phyloP scores from a whole-genome alignment of 2,888 invertebrate species.

The Apotomis turbidana region DNA sequence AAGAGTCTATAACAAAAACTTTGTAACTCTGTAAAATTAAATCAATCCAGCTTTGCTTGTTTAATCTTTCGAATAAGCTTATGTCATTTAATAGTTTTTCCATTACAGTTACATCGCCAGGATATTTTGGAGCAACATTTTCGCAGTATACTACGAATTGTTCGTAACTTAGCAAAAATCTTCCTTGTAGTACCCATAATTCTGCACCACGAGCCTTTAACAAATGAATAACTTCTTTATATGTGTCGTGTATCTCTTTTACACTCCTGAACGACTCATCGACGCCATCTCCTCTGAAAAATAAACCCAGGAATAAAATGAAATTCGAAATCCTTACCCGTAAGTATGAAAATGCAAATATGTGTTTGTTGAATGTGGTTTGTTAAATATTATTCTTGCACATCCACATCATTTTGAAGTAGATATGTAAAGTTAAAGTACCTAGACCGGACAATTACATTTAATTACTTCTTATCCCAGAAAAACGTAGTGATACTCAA shows the following conservation, averaged over 20 bases:
- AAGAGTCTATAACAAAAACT: constrained; percentile 78
- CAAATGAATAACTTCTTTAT: constrained; percentile 67
- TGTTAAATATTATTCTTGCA: too few species aligned
- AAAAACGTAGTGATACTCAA: too few species aligned
- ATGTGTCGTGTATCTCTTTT: constrained; percentile 73
- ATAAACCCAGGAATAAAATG: constrained; percentile 18
- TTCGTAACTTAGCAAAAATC: constrained; percentile 69
- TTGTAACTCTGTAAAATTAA: constrained; percentile 85
- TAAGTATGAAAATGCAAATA: neutral
- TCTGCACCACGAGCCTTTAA: constrained; percentile 68
- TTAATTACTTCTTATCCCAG: too few species aligned
- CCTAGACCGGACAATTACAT: too few species aligned
- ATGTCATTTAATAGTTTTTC: constrained; percentile 60
- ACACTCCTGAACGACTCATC: constrained; percentile 66
- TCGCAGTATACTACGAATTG: constrained; percentile 68
- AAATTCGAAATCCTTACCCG: constrained; percentile 8
- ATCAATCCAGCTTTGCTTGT: constrained; percentile 85
- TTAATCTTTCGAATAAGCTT: constrained; percentile 64
- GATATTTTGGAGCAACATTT: constrained; percentile 62
- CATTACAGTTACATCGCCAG: constrained; percentile 64
- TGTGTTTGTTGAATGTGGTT: too few species aligned
- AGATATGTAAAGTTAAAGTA: too few species aligned
- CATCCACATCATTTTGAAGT: too few species aligned
- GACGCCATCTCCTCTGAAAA: constrained; percentile 59
- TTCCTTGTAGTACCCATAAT: constrained; percentile 66